Conservation (phyloP, 2,888 invertebrate genomes). For the Lepeophtheirus nordmannii region DNA sequence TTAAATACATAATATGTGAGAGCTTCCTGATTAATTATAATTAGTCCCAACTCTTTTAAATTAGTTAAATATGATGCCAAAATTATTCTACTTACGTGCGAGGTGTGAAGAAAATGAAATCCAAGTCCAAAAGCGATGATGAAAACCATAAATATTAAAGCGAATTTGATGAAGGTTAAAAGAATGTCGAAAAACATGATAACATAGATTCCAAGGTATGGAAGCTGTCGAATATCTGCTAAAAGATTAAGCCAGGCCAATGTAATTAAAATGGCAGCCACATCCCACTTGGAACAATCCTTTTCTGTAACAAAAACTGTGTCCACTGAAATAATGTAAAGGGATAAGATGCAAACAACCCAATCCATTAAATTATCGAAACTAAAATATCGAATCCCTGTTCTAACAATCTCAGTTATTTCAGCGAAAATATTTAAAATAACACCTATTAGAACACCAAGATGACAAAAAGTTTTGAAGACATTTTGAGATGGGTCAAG, state of each 20-base stretch:
- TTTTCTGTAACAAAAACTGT: not conserved
- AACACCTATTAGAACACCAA: not conserved
- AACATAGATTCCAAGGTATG: slow-evolving; percentile 34
- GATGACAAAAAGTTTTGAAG: not conserved
- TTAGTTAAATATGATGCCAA: not conserved
- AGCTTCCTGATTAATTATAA: too few relatives aligned
- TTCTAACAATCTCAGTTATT: slow-evolving; percentile 28
- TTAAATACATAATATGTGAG: too few relatives aligned
- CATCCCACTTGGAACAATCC: slow-evolving; percentile 28
- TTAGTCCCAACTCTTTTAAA: too few relatives aligned
- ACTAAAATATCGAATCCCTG: slow-evolving; percentile 34
- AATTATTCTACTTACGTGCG: not conserved
- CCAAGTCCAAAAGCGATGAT: slow-evolving; percentile 32
- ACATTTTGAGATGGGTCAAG: not conserved
- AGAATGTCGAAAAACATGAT: slow-evolving; percentile 36
- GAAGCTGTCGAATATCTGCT: slow-evolving; percentile 34
- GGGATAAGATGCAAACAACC: slow-evolving; percentile 36
- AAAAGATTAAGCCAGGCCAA: slow-evolving; percentile 36
- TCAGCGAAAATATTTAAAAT: not conserved
- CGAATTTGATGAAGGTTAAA: slow-evolving; percentile 34
- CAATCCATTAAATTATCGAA: slow-evolving; percentile 39
- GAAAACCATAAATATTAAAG: slow-evolving; percentile 34
- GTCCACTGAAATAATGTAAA: slow-evolving; percentile 35
- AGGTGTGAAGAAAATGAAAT: slow-evolving; percentile 30
- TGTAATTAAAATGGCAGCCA: slow-evolving; percentile 38